phyloP scores from a whole-genome alignment of 2,888 invertebrate genomes.

The Drosophila bunnanda region DNA sequence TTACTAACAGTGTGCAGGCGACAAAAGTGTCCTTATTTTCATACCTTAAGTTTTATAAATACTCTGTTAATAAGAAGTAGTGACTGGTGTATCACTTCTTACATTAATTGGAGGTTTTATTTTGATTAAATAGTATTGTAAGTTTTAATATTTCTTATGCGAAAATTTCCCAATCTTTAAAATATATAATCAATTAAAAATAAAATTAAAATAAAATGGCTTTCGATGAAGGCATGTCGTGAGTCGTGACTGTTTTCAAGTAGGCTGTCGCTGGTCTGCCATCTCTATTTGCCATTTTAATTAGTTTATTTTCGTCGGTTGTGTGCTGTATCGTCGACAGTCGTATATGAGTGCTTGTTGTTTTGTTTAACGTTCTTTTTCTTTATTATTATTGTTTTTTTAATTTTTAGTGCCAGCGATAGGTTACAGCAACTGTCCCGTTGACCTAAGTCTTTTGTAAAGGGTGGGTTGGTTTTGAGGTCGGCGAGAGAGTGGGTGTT shows the following conservation, averaged over 20 bases:
- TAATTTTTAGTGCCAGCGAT: neutral
- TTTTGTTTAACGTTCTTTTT: neutral
- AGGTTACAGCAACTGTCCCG: neutral
- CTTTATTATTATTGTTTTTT: neutral
- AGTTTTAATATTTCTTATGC: no score
- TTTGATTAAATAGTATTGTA: no score
- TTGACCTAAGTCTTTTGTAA: neutral
- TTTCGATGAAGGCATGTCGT: neutral
- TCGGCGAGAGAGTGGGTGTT: neutral
- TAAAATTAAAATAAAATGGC: no score
- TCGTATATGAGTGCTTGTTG: neutral
- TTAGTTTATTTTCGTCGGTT: neutral
- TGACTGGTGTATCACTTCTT: no score
- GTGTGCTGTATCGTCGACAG: neutral
- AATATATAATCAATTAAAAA: no score
- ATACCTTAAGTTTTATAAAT: neutral
- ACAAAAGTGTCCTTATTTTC: conserved; percentile 5
- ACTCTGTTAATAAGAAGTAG: no score
- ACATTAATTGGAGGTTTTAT: no score
- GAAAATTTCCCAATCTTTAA: no score
- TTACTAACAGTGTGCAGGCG: conserved; percentile 4
- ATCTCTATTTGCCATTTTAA: neutral
- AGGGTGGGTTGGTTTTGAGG: neutral
- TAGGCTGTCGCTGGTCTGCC: neutral
- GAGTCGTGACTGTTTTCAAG: neutral